These are phyloP conservation scores for Hyposoter dolosus DNA, from an alignment of 2,888 invertebrate species.

Conservation along the genomic window DNA sequence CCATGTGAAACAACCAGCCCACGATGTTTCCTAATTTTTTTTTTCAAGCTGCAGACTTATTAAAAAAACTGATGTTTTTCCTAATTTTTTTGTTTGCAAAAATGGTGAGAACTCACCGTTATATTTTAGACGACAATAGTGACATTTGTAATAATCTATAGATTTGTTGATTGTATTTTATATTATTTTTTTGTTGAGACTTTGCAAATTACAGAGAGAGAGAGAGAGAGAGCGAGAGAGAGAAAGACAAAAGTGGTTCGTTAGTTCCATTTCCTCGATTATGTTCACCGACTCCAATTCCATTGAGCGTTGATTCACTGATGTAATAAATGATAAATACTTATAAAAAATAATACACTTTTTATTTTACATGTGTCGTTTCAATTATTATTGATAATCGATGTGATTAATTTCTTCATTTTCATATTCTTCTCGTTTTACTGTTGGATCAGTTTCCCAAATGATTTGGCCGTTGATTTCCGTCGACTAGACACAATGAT, in stretches of 20 bases:
- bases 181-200: constrained; percentile 53
- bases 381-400: background rate
- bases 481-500: constrained; percentile 58
- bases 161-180: constrained; percentile 47
- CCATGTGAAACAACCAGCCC: background rate
- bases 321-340: constrained; percentile 44
- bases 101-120: background rate
- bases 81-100: background rate
- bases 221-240: constrained; percentile 5
- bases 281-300: constrained; percentile 22
- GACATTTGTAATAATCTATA: constrained; percentile 19
- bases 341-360: constrained; percentile 42
- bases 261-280: constrained; percentile 27
- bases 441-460: background rate
- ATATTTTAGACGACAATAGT: constrained; percentile 13
- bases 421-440: background rate
- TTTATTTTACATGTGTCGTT: background rate
- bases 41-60: background rate
- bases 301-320: constrained; percentile 21
- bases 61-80: background rate
- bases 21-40: background rate
- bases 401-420: constrained; percentile 2
- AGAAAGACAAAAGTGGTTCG: constrained; percentile 7
- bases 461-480: constrained; percentile 9
- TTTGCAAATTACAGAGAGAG: constrained; percentile 39